Percentiles rank a stretch among this genome's conserved stretches.
Evolutionary conservation across 2,888 invertebrate genomes (phyloP).

Genomic region (Scrobipalpa atriplicella): DNA sequence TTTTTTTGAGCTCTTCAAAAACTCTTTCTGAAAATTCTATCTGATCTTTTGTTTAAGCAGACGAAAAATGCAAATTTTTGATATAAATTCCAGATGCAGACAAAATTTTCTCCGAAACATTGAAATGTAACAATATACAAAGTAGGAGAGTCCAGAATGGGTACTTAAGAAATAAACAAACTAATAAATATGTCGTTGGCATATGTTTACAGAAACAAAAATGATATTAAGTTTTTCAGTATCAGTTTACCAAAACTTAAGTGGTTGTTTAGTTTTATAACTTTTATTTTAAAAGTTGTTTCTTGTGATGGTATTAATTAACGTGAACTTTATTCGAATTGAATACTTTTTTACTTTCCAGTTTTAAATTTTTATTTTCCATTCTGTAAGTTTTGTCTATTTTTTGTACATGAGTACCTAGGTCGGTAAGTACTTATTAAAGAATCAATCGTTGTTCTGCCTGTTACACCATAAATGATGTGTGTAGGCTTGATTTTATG

Average conservation of each 20-base stretch:
- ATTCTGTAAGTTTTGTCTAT: not conserved
- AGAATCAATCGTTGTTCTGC: not conserved
- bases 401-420: too few species aligned
- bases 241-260: not conserved
- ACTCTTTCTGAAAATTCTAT: not conserved
- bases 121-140: not conserved
- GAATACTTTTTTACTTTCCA: not conserved
- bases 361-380: not conserved
- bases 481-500: too few species aligned
- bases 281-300: not conserved
- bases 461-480: too few species aligned
- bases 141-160: not conserved
- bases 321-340: not conserved
- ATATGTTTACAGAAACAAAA: not conserved
- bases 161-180: conserved; percentile 3
- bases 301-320: not conserved
- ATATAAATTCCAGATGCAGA: conserved; percentile 4
- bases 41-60: not conserved
- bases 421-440: too few species aligned
- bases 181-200: conserved; percentile 10
- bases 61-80: not conserved
- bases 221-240: not conserved
- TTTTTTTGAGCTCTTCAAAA: not conserved
- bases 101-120: not conserved
- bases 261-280: not conserved